A percentile compares a stretch with the other conserved stretches of the same genome.
Evolutionary conservation across 2,888 invertebrate species (phyloP).

Genomic region (Pyrrhia umbra): DNA sequence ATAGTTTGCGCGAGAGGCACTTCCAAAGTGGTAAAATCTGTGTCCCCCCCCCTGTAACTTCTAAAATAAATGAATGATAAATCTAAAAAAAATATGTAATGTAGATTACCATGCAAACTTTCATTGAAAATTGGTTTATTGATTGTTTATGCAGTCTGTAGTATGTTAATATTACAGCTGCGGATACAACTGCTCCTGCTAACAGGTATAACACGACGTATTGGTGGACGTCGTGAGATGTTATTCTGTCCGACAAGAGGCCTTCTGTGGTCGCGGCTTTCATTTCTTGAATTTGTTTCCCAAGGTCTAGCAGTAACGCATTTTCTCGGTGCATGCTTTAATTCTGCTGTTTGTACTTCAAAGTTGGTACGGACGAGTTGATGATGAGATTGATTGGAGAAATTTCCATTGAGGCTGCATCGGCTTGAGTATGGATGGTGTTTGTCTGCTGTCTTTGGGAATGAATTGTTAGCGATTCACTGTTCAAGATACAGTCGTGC

Average conservation of each 20-base stretch:
- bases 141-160: background rate
- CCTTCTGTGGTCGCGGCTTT: background rate
- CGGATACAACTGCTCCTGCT: background rate
- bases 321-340: background rate
- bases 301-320: background rate
- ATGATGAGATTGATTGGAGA: constrained; percentile 6
- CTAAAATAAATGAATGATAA: too few relatives aligned
- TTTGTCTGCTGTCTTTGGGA: constrained; percentile 1
- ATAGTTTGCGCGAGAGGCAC: too few relatives aligned
- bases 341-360: background rate
- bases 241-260: background rate
- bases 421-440: background rate
- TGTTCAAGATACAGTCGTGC: constrained; percentile 13
- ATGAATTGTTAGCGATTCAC: constrained; percentile 11
- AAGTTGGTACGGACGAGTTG: background rate
- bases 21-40: too few relatives aligned
- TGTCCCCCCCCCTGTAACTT: too few relatives aligned
- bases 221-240: constrained; percentile 11
- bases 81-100: too few relatives aligned
- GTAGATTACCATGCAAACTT: too few relatives aligned
- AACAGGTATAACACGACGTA: background rate
- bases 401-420: too few relatives aligned
- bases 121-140: background rate
- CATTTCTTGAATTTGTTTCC: constrained; percentile 1
- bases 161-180: background rate